Evolutionary conservation across 2,113 vertebrate genomes (phyloP).

Genomic region (Pedetes capensis): DNA sequence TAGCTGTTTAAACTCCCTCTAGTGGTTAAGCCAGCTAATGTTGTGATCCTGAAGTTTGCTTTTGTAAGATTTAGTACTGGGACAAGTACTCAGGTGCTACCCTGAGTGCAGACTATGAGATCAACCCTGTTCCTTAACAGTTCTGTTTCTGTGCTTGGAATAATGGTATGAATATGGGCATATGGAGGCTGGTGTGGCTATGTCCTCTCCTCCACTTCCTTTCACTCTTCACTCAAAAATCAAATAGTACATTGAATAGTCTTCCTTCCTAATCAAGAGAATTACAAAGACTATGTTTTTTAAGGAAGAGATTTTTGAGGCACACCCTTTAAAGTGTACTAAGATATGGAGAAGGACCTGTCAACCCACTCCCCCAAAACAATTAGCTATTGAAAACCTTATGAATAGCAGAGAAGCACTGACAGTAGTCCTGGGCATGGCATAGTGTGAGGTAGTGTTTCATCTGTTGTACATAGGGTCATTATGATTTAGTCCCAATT

Average conservation of each 20-base stretch:
- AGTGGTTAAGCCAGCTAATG: constrained; percentile 70
- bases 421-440: too few species aligned
- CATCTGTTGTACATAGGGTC: too few species aligned
- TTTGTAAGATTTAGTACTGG: not conserved
- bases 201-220: not conserved
- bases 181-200: not conserved
- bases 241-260: not conserved
- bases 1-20: constrained; percentile 76
- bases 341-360: too few species aligned
- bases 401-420: too few species aligned
- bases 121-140: not conserved
- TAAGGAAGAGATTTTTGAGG: not conserved
- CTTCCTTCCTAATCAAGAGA: not conserved
- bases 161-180: not conserved
- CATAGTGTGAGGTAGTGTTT: too few species aligned
- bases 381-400: too few species aligned
- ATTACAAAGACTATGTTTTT: not conserved
- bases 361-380: too few species aligned
- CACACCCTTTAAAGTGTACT: not conserved
- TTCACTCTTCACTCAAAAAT: not conserved
- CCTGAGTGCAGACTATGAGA: not conserved
- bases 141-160: not conserved
- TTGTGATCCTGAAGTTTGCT: constrained; percentile 48
- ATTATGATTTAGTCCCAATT: too few species aligned
- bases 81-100: not conserved